Percentiles rank a stretch among this genome's conserved stretches.
These are phyloP conservation scores for Eulithis prunata DNA, from an alignment of 2,888 invertebrate genomes.

Conservation along the genomic window DNA sequence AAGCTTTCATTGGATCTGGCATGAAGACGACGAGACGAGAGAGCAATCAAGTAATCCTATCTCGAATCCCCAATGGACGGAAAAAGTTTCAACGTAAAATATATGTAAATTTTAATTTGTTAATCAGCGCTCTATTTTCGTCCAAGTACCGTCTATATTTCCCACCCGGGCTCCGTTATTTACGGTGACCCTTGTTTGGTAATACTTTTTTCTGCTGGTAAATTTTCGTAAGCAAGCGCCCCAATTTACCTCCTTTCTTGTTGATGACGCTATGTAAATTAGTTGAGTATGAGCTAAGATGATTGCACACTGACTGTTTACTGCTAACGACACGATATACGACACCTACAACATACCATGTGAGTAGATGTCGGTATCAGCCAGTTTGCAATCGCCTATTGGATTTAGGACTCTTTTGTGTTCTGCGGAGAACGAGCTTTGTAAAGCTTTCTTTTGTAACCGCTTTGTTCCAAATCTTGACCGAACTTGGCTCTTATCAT, in stretches of 20 bases:
- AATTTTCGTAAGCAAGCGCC: slow-evolving; percentile 1
- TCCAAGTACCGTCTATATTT: slow-evolving; percentile 34
- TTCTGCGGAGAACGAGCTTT: too few relatives aligned
- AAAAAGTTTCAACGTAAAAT: slow-evolving; percentile 17
- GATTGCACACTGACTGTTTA: too few relatives aligned
- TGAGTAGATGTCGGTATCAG: too few relatives aligned
- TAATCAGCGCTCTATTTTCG: slow-evolving; percentile 44
- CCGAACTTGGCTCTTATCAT: too few relatives aligned
- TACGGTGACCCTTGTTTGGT: slow-evolving; percentile 25
- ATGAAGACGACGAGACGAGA: slow-evolving; percentile 5
- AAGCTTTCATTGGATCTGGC: not conserved
- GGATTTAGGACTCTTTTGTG: too few relatives aligned
- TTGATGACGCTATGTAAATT: too few relatives aligned
- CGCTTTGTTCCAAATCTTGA: too few relatives aligned
- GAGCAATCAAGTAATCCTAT: slow-evolving; percentile 27
- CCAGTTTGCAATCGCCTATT: too few relatives aligned
- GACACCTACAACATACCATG: too few relatives aligned
- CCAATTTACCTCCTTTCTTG: not conserved
- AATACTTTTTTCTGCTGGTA: not conserved
- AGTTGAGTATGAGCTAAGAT: too few relatives aligned
- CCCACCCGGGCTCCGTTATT: slow-evolving; percentile 33
- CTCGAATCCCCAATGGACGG: slow-evolving; percentile 13
- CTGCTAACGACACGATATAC: too few relatives aligned
- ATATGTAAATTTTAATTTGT: slow-evolving; percentile 43
- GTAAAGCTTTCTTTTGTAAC: too few relatives aligned